These are phyloP conservation scores for Acanthis flammea DNA, from an alignment of 2,797 vertebrate species.

Conservation along the genomic window DNA sequence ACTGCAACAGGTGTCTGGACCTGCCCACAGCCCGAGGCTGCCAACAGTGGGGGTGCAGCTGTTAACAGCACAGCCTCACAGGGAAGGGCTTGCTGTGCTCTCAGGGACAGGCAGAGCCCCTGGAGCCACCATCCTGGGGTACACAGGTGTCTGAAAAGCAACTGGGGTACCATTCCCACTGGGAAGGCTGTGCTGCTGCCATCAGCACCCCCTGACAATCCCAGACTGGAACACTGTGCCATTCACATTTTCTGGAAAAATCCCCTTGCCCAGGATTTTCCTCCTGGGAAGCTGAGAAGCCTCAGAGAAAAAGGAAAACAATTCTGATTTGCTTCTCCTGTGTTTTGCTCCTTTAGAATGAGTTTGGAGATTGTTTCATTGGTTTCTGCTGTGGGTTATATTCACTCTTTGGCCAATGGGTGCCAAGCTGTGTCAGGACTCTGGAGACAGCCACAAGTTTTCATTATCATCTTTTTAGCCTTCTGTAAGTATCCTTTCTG, in stretches of 20 bases:
- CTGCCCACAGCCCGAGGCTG: not conserved
- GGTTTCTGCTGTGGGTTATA: no score
- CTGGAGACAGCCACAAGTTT: no score
- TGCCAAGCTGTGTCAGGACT: no score
- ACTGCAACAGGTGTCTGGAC: not conserved
- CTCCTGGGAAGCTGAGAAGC: no score
- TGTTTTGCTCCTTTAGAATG: no score
- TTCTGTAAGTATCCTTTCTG: no score
- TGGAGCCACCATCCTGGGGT: accelerated
- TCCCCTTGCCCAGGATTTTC: no score
- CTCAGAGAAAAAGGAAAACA: no score
- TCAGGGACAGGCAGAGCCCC: not conserved
- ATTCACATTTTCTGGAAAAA: not conserved
- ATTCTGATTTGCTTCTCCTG: no score
- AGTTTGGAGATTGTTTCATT: no score
- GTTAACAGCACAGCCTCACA: not conserved
- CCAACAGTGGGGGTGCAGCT: accelerated
- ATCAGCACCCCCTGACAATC: not conserved
- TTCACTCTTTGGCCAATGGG: no score
- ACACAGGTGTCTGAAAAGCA: not conserved
- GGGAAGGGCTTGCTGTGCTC: not conserved
- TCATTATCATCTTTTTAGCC: no score
- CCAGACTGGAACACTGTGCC: not conserved
- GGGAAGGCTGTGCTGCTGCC: not conserved
- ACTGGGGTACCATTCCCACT: not conserved